Evolutionary conservation across 1,140 invertebrate species (phyloP), one percentile per base, ranked within the genome.

Genomic region (Cyclina sinensis): DNA sequence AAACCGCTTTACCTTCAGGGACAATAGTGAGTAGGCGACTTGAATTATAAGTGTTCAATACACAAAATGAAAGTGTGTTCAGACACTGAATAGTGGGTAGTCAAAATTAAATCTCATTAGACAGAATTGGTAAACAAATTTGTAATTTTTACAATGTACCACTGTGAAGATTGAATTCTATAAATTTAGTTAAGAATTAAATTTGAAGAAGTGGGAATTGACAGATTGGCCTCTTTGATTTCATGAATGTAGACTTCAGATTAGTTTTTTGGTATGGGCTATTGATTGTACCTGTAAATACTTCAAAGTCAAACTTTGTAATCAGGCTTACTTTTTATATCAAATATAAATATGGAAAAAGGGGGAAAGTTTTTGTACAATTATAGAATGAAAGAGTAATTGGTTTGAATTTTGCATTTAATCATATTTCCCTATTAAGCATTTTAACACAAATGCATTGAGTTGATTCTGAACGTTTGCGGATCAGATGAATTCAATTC

Each of bases 401-500:
- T 65, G 59, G 16, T 65, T 65, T 65, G 30, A 65, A 65, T 30
- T 30, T 65, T 27, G 3, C 30, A 35, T 65, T 65, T 65, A 30
- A 65, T 65, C 11, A 16, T 27, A 65, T 65, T 65, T 35, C n/a
- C 24, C 5, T 35, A 65, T 18, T 65, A 27, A 2, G 16, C 24
- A 57, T 18, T 43, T n/a, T 5, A 57, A 57, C 16, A 57, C 21
- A 18, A 57, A 57, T 57, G 54, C 18, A 27, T 57, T 24, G 5
- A 57, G 16, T 5, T 70, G 65, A 70, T 32, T 70, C 24, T 70
- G 65, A 70, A 21, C 32, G 30, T 39, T 70, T 39, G 37, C 32
- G 30, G 65, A 70, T 70, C 65, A 70, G 30, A 70, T 70, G 65
- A 39, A 5, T 16, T 70, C 32, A 18, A 65, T 70, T 70, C 65